Evolutionary conservation across 2,888 invertebrate species (phyloP).

Genomic region (Dyspetes luteomarginatus): DNA sequence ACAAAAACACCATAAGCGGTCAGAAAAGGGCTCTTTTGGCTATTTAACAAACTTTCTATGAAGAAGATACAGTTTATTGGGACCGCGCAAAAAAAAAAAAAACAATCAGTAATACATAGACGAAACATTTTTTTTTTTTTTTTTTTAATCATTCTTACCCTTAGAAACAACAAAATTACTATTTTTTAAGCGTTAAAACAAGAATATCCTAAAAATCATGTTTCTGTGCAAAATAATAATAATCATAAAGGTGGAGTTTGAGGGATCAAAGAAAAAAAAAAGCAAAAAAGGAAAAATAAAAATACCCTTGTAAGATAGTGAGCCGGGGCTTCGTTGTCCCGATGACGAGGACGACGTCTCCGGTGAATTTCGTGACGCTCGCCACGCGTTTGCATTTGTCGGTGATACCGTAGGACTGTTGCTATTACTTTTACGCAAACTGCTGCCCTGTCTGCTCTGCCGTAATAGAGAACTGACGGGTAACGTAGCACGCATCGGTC

Average conservation of each 20-base stretch:
- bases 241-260: too few species aligned
- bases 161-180: too few species aligned
- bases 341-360: slow-evolving; percentile 88
- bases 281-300: background rate
- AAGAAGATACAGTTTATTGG: background rate
- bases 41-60: background rate
- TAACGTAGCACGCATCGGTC: slow-evolving; percentile 91
- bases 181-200: too few species aligned
- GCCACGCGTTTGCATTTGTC: slow-evolving; percentile 86
- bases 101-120: background rate
- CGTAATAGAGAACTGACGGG: slow-evolving; percentile 90
- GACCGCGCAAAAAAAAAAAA: background rate
- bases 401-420: slow-evolving; percentile 89
- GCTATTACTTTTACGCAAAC: slow-evolving; percentile 86
- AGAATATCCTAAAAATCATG: too few species aligned
- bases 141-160: too few species aligned
- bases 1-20: too few species aligned
- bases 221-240: too few species aligned
- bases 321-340: slow-evolving; percentile 90
- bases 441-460: slow-evolving; percentile 85
- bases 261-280: background rate
- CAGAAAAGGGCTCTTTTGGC: too few species aligned
- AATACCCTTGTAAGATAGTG: slow-evolving; percentile 89
- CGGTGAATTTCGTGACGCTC: slow-evolving; percentile 87
- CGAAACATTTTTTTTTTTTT: background rate